Evolutionary conservation across 2,113 vertebrate species (phyloP).

Genomic region (Drymodes brunneopygia): DNA sequence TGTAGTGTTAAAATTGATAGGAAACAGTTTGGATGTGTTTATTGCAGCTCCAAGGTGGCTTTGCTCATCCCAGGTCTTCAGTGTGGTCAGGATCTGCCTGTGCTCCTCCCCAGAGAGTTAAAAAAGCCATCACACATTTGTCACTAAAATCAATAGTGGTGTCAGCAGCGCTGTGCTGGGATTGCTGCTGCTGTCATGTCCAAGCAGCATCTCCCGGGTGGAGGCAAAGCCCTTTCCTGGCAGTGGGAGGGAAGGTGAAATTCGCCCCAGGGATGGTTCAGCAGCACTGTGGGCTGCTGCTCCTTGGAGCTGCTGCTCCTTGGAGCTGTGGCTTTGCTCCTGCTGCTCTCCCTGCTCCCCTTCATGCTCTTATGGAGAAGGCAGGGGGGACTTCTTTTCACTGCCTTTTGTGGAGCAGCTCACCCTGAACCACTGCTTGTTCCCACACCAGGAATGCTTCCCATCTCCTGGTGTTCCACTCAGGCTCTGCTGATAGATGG

Average conservation of each 20-base stretch:
- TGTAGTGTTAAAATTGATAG: background rate
- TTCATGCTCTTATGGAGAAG: background rate
- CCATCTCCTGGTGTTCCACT: background rate
- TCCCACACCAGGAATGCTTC: rapidly evolving
- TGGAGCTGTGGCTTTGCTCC: background rate
- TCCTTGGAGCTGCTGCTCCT: background rate
- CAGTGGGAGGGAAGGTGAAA: background rate
- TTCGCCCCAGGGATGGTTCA: background rate
- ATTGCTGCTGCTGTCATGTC: background rate
- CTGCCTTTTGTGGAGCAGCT: background rate
- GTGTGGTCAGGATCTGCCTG: background rate
- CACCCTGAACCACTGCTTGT: rapidly evolving
- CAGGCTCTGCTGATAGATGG: background rate
- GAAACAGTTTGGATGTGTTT: background rate
- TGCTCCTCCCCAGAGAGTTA: background rate
- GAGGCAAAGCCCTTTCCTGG: background rate
- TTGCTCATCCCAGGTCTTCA: background rate
- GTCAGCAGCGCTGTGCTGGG: background rate
- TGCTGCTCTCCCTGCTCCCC: background rate
- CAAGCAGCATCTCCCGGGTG: rapidly evolving
- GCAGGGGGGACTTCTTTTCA: background rate
- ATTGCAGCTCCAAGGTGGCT: background rate
- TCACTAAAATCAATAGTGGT: background rate
- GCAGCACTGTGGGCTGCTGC: rapidly evolving
- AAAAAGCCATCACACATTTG: background rate